These are phyloP conservation scores for Sorex araneus DNA, from an alignment of 2,113 vertebrate genomes.

Conservation along the genomic window DNA sequence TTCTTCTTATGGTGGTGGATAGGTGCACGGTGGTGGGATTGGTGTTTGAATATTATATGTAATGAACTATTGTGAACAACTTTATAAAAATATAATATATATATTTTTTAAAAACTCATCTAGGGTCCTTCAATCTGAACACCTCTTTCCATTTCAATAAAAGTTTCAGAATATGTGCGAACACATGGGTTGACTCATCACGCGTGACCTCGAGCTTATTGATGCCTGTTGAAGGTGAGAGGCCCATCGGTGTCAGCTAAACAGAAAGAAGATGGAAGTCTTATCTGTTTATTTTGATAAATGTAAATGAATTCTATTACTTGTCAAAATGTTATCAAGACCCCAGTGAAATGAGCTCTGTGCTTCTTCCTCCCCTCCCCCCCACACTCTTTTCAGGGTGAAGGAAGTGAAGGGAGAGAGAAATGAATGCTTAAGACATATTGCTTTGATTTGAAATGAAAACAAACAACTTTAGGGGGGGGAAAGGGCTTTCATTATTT, in stretches of 20 bases:
- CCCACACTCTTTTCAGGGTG: constrained; percentile 66
- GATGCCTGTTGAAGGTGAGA: constrained; percentile 57
- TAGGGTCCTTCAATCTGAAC: background rate
- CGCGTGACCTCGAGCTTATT: constrained; percentile 38
- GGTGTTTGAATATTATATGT: too few relatives aligned
- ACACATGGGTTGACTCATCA: background rate
- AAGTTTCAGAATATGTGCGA: constrained; percentile 2
- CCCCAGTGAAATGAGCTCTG: constrained; percentile 76
- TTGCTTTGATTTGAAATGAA: constrained; percentile 88
- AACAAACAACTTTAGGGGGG: constrained; percentile 83
- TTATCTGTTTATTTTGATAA: constrained; percentile 83
- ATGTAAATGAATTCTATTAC: constrained; percentile 87
- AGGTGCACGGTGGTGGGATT: too few relatives aligned
- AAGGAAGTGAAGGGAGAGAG: constrained; percentile 61
- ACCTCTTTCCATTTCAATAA: background rate
- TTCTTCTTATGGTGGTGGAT: too few relatives aligned
- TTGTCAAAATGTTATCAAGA: constrained; percentile 89
- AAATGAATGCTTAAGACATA: constrained; percentile 85
- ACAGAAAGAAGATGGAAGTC: constrained; percentile 65
- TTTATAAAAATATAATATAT: too few relatives aligned
- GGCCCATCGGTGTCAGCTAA: background rate
- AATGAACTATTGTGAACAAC: too few relatives aligned
- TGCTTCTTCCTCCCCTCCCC: constrained; percentile 8
- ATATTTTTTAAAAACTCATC: background rate
- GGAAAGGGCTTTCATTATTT: constrained; percentile 85